phyloP scores from a whole-genome alignment of 2,797 vertebrate genomes.

The Psittacula echo region DNA sequence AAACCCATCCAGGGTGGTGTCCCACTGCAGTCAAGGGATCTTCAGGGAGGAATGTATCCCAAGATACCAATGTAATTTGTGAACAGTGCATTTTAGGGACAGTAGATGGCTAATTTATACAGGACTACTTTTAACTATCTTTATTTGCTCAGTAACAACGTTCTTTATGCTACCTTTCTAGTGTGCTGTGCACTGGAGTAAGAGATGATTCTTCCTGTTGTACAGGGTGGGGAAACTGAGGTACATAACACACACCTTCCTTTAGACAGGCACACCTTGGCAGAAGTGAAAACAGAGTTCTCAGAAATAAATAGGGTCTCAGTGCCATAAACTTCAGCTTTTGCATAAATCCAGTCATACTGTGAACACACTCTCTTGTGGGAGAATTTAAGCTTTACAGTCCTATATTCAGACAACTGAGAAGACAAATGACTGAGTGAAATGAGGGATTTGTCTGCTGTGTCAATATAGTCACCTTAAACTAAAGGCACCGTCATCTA shows the following conservation, averaged over 20 bases:
- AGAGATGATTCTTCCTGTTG: background rate
- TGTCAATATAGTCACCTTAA: background rate
- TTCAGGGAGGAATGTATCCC: background rate
- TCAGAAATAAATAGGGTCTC: background rate
- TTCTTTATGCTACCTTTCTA: background rate
- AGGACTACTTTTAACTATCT: background rate
- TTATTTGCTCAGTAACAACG: background rate
- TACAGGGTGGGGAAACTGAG: background rate
- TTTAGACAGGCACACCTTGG: background rate
- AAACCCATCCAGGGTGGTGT: background rate
- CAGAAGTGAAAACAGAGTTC: background rate
- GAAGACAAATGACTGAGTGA: background rate
- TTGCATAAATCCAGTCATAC: background rate
- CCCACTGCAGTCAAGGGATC: background rate
- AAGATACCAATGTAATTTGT: background rate
- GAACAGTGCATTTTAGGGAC: background rate
- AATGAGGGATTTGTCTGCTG: background rate
- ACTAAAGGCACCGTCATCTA: background rate
- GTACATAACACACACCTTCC: background rate
- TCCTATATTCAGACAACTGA: background rate
- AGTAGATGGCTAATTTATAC: background rate
- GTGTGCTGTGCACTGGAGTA: background rate
- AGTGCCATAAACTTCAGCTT: background rate
- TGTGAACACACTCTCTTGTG: background rate
- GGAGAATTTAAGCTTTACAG: background rate